Evolutionary conservation across 2,797 vertebrate species (phyloP).

Genomic region (Hozukius guyotensis): DNA sequence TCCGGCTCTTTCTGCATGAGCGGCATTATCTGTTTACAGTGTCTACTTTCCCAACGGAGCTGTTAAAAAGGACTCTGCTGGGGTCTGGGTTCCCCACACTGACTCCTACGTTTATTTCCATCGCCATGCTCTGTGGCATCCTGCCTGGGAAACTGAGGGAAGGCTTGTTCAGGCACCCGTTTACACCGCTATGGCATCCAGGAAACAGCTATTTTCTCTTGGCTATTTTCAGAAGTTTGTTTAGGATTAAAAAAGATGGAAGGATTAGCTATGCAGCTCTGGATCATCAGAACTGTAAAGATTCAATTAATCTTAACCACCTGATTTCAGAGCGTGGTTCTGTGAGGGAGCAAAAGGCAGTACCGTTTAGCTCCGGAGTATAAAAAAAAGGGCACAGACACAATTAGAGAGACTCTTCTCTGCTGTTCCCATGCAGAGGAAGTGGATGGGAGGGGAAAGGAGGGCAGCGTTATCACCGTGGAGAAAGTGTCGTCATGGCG

Average conservation of each 20-base stretch:
- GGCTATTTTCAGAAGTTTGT: conserved; percentile 80
- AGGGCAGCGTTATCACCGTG: conserved; percentile 76
- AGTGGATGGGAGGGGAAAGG: conserved; percentile 64
- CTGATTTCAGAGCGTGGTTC: conserved; percentile 27
- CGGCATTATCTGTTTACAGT: conserved; percentile 79
- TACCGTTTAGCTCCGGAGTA: conserved; percentile 10
- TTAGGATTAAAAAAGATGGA: conserved; percentile 56
- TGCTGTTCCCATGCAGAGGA: conserved; percentile 71
- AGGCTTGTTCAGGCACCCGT: conserved; percentile 66
- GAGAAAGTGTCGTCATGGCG: conserved; percentile 83
- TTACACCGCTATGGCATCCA: conserved; percentile 72
- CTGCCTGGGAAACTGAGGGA: conserved; percentile 70
- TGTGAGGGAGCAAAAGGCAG: conserved; percentile 30
- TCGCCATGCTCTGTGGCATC: conserved; percentile 39
- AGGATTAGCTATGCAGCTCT: conserved; percentile 34
- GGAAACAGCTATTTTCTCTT: conserved; percentile 70
- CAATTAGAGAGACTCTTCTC: conserved; percentile 39
- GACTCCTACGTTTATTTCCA: conserved; percentile 57
- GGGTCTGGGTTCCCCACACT: conserved; percentile 51
- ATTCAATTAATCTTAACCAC: conserved; percentile 49
- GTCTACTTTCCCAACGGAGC: conserved; percentile 70
- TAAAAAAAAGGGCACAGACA: conserved; percentile 39
- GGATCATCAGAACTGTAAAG: conserved; percentile 43
- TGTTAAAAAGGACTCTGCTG: conserved; percentile 68
- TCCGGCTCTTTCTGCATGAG: conserved; percentile 75